Evolutionary conservation across 2,888 invertebrate genomes (phyloP).

Genomic region (Danaus chrysippus): DNA sequence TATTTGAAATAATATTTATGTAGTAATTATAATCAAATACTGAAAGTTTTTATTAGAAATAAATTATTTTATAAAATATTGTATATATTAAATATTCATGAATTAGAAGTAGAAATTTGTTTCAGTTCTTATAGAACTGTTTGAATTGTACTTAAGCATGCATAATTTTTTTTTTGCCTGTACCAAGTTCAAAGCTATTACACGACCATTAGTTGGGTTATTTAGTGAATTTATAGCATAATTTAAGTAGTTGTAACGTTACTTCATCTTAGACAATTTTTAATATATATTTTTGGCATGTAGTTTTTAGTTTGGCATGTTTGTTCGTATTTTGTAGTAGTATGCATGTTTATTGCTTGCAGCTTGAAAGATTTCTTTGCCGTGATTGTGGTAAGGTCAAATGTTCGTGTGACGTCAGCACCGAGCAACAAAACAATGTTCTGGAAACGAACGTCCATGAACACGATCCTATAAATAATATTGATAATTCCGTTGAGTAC

Average conservation of each 20-base stretch:
- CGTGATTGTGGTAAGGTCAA: constrained; percentile 84
- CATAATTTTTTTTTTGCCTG: no score
- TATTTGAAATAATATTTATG: no score
- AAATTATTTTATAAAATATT: no score
- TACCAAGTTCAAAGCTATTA: no score
- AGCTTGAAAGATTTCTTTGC: constrained; percentile 87
- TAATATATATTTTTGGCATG: constrained; percentile 29
- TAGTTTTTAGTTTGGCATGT: constrained; percentile 52
- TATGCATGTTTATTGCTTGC: constrained; percentile 82
- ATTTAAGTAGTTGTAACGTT: not conserved
- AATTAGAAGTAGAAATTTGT: no score
- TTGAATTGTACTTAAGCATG: no score
- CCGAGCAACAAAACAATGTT: constrained; percentile 37
- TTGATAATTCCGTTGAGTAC: constrained; percentile 47
- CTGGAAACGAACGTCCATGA: constrained; percentile 33
- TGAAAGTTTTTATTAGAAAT: no score
- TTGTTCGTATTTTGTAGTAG: constrained; percentile 64
- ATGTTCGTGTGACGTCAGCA: constrained; percentile 75
- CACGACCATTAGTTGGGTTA: no score
- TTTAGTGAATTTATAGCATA: no score
- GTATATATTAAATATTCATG: no score
- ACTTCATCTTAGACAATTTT: constrained; percentile 5
- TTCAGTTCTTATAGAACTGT: no score
- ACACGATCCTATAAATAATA: constrained; percentile 31
- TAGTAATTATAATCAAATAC: no score